Percentiles rank a stretch among this genome's conserved stretches.
Evolutionary conservation across 2,797 vertebrate genomes (phyloP).

Genomic region (Limosa lapponica): DNA sequence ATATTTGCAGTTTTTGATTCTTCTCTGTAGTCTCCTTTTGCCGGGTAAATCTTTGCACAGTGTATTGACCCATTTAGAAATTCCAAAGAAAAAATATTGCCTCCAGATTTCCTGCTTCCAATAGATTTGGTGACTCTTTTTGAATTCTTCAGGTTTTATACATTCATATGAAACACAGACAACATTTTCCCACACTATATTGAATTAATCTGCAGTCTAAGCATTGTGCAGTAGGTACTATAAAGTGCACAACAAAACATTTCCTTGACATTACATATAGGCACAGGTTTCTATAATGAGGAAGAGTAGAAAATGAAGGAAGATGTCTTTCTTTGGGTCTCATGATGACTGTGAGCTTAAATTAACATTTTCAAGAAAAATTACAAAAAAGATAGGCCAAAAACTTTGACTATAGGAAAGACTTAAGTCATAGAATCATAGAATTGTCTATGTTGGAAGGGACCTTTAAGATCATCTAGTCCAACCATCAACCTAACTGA

Average conservation of each 20-base stretch:
- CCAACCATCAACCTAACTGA: no score
- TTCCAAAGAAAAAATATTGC: background rate
- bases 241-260: background rate
- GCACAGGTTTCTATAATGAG: background rate
- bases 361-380: background rate
- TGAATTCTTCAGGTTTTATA: background rate
- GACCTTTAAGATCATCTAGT: no score
- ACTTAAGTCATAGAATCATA: background rate
- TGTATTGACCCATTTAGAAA: background rate
- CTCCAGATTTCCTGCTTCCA: background rate
- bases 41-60: background rate
- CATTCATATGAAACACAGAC: background rate
- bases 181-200: background rate
- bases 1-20: background rate
- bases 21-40: background rate
- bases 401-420: background rate
- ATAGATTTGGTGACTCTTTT: background rate
- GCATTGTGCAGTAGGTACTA: background rate
- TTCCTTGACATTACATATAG: background rate
- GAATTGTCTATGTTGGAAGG: no score
- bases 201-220: background rate
- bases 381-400: background rate
- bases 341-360: background rate
- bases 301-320: background rate
- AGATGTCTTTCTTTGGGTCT: background rate